Evolutionary conservation across 92 coral and sea anemone genomes (phyloP).

Genomic region (Parazoanthus swiftii): DNA sequence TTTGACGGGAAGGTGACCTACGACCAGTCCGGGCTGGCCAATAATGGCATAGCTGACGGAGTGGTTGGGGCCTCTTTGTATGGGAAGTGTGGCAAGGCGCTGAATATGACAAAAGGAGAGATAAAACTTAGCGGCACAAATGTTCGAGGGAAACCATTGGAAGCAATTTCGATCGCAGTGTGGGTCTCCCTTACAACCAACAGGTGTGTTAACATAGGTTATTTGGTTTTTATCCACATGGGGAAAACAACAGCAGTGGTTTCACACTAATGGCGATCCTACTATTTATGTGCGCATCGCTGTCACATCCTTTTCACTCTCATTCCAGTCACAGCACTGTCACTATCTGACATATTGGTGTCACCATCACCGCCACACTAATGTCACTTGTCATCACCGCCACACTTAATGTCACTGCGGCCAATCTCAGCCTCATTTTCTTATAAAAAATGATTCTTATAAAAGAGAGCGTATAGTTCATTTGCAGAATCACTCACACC

Average conservation of each 20-base stretch:
- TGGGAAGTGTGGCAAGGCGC: constrained; percentile 89
- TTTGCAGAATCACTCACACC: no score
- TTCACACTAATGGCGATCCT: no score
- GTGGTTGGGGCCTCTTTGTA: constrained; percentile 53
- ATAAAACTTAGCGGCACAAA: constrained; percentile 65
- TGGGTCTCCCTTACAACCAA: constrained; percentile 88
- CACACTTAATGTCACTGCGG: neutral
- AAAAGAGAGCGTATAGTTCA: no score
- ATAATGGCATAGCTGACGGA: constrained; percentile 78
- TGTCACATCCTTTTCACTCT: neutral
- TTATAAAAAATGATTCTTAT: no score
- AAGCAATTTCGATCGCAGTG: constrained; percentile 86
- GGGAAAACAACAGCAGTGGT: neutral
- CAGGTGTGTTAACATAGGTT: constrained; percentile 57
- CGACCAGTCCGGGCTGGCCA: constrained; percentile 96
- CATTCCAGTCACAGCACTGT: neutral
- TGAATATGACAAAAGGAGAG: constrained; percentile 88
- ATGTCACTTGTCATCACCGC: neutral
- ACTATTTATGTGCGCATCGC: neutral
- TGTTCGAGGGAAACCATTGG: constrained; percentile 88
- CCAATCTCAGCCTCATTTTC: no score
- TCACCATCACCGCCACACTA: neutral
- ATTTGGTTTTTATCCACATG: neutral
- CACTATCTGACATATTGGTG: no score
- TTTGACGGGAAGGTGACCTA: constrained; percentile 72